These are phyloP conservation scores for Dynastes tityus DNA, from an alignment of 2,888 invertebrate species.

Conservation along the genomic window DNA sequence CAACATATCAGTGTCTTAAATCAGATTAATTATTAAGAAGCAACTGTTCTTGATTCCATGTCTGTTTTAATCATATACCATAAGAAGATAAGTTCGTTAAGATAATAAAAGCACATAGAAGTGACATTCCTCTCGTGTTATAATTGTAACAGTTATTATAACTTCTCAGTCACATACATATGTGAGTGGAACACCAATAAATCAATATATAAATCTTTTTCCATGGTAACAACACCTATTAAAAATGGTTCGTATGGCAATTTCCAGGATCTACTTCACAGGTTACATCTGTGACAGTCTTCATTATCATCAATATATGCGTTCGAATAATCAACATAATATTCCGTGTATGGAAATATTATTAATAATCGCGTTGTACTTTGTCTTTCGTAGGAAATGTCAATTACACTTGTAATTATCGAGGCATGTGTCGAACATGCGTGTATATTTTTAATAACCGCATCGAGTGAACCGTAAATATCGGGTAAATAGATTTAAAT, in stretches of 20 bases:
- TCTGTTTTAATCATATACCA: too few species aligned
- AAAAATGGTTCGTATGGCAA: neutral
- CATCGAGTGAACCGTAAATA: neutral
- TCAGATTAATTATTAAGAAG: too few species aligned
- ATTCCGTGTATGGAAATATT: neutral
- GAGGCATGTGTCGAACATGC: neutral
- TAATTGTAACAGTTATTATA: too few species aligned
- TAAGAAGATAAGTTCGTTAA: too few species aligned
- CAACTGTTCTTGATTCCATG: too few species aligned
- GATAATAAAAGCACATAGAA: too few species aligned
- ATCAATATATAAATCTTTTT: too few species aligned
- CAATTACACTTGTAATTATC: slow-evolving; percentile 9
- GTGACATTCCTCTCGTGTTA: too few species aligned
- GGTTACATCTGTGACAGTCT: neutral
- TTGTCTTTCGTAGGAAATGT: neutral
- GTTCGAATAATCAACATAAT: neutral
- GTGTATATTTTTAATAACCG: neutral
- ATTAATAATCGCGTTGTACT: neutral
- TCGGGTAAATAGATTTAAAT: too few species aligned
- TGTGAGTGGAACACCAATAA: too few species aligned
- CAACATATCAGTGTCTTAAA: too few species aligned
- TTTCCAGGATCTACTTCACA: neutral
- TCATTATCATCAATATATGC: neutral
- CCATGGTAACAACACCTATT: neutral
- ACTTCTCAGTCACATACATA: too few species aligned